Percentiles rank a stretch among this genome's conserved stretches.
These are phyloP conservation scores for Clepsis dumicolana DNA, from an alignment of 2,888 invertebrate species.

Conservation along the genomic window DNA sequence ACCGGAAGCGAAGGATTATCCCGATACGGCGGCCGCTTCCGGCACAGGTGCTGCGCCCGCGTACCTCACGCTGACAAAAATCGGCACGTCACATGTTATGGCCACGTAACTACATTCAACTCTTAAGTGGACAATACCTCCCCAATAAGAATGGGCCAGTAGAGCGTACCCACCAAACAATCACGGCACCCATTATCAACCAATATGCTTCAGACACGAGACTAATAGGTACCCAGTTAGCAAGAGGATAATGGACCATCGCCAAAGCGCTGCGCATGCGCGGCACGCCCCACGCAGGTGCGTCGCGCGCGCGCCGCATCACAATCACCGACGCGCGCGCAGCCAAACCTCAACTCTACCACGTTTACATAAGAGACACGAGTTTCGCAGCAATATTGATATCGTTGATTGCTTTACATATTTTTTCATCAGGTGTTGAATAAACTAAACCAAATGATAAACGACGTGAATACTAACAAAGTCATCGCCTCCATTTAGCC, in stretches of 20 bases:
- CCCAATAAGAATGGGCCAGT: background rate
- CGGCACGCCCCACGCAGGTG: conserved; percentile 74
- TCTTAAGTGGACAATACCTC: background rate
- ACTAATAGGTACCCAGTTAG: conserved; percentile 25
- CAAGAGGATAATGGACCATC: conserved; percentile 31
- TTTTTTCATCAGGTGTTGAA: conserved; percentile 59
- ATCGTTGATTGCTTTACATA: conserved; percentile 59
- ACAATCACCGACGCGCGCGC: conserved; percentile 49
- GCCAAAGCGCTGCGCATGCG: conserved; percentile 58
- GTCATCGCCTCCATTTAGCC: conserved; percentile 36
- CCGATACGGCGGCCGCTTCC: conserved; percentile 10
- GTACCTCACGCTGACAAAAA: background rate
- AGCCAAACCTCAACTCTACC: background rate
- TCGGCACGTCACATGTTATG: background rate
- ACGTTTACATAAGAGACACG: background rate
- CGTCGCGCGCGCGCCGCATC: conserved; percentile 70
- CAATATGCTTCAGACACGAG: background rate
- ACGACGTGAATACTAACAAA: conserved; percentile 60
- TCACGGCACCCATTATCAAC: background rate
- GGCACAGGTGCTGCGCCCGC: conserved; percentile 15
- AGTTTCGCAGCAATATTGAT: conserved; percentile 49
- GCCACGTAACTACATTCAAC: background rate
- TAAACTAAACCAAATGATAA: conserved; percentile 27
- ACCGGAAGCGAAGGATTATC: conserved; percentile 26
- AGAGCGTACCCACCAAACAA: background rate